Conservation (phyloP, 53 echinoderm and acorn worm genomes). For the Antedon mediterranea region DNA sequence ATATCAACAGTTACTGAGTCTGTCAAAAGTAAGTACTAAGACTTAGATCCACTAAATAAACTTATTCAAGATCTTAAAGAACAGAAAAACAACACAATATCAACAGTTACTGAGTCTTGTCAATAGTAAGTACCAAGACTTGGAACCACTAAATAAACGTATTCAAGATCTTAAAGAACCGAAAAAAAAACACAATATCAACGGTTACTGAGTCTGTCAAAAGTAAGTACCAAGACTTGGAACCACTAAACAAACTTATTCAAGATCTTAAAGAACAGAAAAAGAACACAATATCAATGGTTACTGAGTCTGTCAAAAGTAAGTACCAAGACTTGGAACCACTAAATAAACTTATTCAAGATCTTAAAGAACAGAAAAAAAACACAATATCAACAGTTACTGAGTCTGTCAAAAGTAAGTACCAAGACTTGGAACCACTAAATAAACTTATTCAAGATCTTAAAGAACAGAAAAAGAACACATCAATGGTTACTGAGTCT, state of each 20-base stretch:
- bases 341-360: neutral
- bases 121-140: neutral
- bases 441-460: neutral
- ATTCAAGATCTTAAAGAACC: neutral
- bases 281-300: no score
- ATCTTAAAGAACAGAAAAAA: neutral
- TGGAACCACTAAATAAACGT: neutral
- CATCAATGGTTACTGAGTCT: no score
- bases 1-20: no score
- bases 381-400: neutral
- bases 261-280: neutral
- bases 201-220: neutral
- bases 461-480: neutral
- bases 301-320: no score
- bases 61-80: no score
- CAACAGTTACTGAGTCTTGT: neutral
- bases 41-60: no score
- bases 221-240: neutral
- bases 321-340: neutral
- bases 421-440: neutral
- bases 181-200: neutral
- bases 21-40: no score
- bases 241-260: neutral
- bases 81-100: neutral
- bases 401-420: neutral